Evolutionary conservation across 1,140 invertebrate genomes (phyloP).

Genomic region (Phocides pigmalion): DNA sequence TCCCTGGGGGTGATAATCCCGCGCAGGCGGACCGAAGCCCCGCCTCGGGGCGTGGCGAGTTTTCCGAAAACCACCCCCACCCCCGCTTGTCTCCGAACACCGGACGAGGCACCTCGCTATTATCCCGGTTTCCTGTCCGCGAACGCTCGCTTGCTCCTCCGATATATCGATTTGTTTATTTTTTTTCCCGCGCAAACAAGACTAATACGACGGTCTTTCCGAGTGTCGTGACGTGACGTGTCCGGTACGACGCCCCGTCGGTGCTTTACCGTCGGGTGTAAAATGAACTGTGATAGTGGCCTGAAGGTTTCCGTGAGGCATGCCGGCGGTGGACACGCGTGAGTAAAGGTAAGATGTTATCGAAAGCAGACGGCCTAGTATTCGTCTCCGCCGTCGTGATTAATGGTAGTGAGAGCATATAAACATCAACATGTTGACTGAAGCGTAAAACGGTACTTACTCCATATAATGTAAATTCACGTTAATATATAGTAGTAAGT

Average conservation of each 20-base stretch:
- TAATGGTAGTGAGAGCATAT: neutral
- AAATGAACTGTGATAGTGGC: slow-evolving; percentile 50
- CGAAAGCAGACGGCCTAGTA: neutral
- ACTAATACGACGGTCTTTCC: slow-evolving; percentile 63
- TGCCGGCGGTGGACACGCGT: slow-evolving; percentile 35
- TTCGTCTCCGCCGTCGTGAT: neutral
- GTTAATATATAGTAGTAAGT: too few relatives aligned
- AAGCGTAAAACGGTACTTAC: too few relatives aligned
- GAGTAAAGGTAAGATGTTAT: slow-evolving; percentile 52
- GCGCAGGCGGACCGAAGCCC: slow-evolving; percentile 62
- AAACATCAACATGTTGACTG: slow-evolving; percentile 18
- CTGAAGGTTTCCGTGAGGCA: slow-evolving; percentile 39
- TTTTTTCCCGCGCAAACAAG: slow-evolving; percentile 71
- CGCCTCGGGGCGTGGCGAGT: slow-evolving; percentile 61
- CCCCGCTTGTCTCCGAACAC: slow-evolving; percentile 55
- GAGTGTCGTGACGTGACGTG: slow-evolving; percentile 58
- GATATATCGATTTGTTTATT: slow-evolving; percentile 79
- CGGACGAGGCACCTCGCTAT: slow-evolving; percentile 76
- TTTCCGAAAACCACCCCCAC: slow-evolving; percentile 49
- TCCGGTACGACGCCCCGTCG: slow-evolving; percentile 48
- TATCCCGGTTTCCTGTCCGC: slow-evolving; percentile 78
- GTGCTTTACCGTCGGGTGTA: slow-evolving; percentile 31
- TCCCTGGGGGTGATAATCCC: slow-evolving; percentile 56
- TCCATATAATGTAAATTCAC: too few relatives aligned
- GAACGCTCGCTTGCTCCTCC: slow-evolving; percentile 72